Base-by-base conservation (phyloP, 2,888 invertebrate species). In the Lagria hirta region DNA sequence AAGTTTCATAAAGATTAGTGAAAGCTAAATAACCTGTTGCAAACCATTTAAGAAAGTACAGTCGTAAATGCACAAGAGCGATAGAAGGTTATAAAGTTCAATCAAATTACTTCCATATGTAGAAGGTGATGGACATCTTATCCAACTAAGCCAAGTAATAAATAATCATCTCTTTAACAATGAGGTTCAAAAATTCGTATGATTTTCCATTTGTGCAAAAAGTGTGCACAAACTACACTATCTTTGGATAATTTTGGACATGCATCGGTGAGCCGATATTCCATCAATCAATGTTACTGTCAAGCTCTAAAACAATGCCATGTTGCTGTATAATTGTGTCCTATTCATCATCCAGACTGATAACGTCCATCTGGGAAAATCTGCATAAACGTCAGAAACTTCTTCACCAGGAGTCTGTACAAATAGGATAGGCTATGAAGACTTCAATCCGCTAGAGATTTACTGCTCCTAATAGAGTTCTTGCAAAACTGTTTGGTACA, bases 221-320 rank as follows among this genome's bases (percentile, higher is more conserved):
- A 62, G 55, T 51, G n/a, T 55, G 57, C 52, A 55, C 53, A 52
- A 49, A 53, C 52, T 46, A 47, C 53, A 33, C 40, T 40, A 26
- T 33, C 41, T 33, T 56, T 51, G 56, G 58, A 55, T 61, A 58
- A 62, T 64, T 61, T 58, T 54, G 55, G 54, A 60, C 60, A 64
- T 56, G 60, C 57, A 60, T 62, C 61, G 61, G 55, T 56, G 59
- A 50, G 53, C 56, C 59, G 61, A 67, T 67, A 63, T 62, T 62
- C 65, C 60, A 71, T 71, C 69, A 67, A 71, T 70, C 70, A 70
- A 66, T 69, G 69, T 68, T 66, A 58, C 67, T 69, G 69, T 69
- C 69, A 68, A 51, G 57, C 60, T 62, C 57, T 66, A 66, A 70
- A 71, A 71, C 70, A 71, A 70, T 70, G 69, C 67, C 66, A 66